Base-by-base conservation (phyloP, 2,113 vertebrate species). In the Archilochus colubris region DNA sequence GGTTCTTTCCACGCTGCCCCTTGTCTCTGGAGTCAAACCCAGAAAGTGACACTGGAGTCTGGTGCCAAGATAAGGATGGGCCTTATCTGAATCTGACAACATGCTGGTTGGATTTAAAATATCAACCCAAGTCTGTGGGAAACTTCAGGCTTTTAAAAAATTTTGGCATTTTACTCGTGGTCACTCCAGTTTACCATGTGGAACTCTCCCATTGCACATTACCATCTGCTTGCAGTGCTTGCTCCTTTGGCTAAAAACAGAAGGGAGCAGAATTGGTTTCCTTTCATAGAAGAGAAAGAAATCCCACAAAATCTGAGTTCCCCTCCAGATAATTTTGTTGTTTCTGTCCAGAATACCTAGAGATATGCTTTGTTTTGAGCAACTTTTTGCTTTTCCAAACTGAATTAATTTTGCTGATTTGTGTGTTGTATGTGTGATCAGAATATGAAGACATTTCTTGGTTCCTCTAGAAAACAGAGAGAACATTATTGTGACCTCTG, bases 1-100 rank as follows among this genome's bases (percentile, higher is more conserved):
- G 58, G 4, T 27, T 54, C 3, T 90, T 28, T 25, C 24, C 0
- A 0, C 66, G 50, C 59, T 33, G 36, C 7, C 3, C 18, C 43
- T 68, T 9, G 24, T 27, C 72, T 61, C 25, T 62, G 28, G 25
- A 70, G 31, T 43, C 44, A 72, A 33, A 94, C 48, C 23, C 28
- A 50, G 46, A 4, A 59, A 44, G 53, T 31, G 25, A 63, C 55
- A 38, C 22, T 81, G 69, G 40, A 72, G 57, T 67, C 18, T 72
- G 36, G 27, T 2, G 3, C 33, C 58, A 48, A 6, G 64, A 84
- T 67, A 36, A 92, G 57, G 72, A 27, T 28, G 8, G 1, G 2
- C 53, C 18, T 15, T 44, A 10, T 25, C 28, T 57, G 25, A 66
- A 48, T 58, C 27, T 66, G 27, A 27, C 11, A 1, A 24, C 11